A percentile compares a stretch with the other conserved stretches of the same genome.
phyloP scores from a whole-genome alignment of 1,140 invertebrate species.

The Pseudoatta argentina region DNA sequence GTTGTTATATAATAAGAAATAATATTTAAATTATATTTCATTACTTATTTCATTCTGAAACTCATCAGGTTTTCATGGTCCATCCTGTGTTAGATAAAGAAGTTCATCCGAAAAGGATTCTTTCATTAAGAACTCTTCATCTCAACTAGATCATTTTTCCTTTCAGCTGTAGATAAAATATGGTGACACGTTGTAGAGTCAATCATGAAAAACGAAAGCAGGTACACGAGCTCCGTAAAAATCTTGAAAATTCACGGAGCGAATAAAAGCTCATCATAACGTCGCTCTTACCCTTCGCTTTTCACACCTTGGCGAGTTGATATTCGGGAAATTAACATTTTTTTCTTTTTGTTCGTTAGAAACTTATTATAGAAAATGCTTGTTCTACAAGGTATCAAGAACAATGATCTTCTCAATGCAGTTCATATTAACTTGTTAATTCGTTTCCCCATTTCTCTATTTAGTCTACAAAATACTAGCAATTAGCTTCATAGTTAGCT shows the following conservation, averaged over 20 bases:
- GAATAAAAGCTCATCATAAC: conserved; percentile 17
- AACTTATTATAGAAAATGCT: conserved; percentile 24
- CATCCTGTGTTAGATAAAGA: neutral
- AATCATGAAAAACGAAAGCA: conserved; percentile 1
- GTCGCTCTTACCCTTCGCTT: conserved; percentile 2
- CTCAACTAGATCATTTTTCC: neutral
- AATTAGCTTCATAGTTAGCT: neutral
- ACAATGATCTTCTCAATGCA: neutral
- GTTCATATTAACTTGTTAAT: neutral
- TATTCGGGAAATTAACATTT: neutral
- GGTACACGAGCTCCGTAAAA: conserved; percentile 8
- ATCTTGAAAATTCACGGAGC: conserved; percentile 28
- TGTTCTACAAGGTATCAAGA: neutral
- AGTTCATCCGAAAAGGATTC: neutral
- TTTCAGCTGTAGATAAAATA: neutral
- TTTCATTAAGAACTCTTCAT: neutral
- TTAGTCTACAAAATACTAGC: neutral
- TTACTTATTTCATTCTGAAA: too few species aligned
- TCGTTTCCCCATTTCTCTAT: neutral
- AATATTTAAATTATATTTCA: too few species aligned
- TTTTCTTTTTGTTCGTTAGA: neutral
- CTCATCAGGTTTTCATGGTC: too few species aligned
- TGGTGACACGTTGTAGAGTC: neutral
- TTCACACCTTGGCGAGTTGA: conserved; percentile 8
- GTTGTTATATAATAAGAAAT: too few species aligned